phyloP scores from a whole-genome alignment of 2,113 vertebrate species.

The Blennius ocellaris region DNA sequence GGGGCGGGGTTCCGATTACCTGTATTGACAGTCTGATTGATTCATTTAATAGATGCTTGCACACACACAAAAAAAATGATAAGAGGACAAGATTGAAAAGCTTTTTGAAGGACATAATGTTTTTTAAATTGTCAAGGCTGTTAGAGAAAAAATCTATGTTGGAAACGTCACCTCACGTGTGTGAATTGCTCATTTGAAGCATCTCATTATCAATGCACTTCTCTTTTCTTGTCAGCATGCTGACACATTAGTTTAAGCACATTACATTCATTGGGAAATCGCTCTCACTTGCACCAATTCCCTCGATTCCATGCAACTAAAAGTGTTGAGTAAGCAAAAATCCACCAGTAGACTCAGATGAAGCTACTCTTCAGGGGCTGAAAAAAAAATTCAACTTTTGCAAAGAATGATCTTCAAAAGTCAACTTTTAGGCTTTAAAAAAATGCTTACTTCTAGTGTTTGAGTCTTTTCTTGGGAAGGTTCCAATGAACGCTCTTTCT shows the following conservation, averaged over 20 bases:
- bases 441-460: slow-evolving; percentile 43
- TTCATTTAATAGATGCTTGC: neutral
- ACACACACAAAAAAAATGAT: slow-evolving; percentile 1
- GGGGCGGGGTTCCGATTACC: slow-evolving; percentile 27
- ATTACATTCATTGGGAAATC: slow-evolving; percentile 30
- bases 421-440: slow-evolving; percentile 55
- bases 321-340: slow-evolving; percentile 58
- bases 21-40: slow-evolving; percentile 21
- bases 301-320: slow-evolving; percentile 32
- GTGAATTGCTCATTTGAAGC: slow-evolving; percentile 14
- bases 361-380: slow-evolving; percentile 60
- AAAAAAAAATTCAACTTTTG: too few relatives aligned
- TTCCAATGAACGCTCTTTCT: slow-evolving; percentile 71
- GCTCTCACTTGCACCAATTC: slow-evolving; percentile 32
- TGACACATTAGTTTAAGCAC: slow-evolving; percentile 52
- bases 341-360: slow-evolving; percentile 43
- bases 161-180: slow-evolving; percentile 10
- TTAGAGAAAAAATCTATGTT: accelerated
- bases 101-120: neutral
- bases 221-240: slow-evolving; percentile 48
- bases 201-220: slow-evolving; percentile 20
- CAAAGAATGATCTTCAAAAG: slow-evolving; percentile 54
- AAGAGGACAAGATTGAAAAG: neutral
- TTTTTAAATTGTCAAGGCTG: slow-evolving; percentile 1
- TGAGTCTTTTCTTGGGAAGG: slow-evolving; percentile 62